Evolutionary conservation across 2,113 vertebrate species (phyloP).

Genomic region (Poeciliopsis occidentalis): DNA sequence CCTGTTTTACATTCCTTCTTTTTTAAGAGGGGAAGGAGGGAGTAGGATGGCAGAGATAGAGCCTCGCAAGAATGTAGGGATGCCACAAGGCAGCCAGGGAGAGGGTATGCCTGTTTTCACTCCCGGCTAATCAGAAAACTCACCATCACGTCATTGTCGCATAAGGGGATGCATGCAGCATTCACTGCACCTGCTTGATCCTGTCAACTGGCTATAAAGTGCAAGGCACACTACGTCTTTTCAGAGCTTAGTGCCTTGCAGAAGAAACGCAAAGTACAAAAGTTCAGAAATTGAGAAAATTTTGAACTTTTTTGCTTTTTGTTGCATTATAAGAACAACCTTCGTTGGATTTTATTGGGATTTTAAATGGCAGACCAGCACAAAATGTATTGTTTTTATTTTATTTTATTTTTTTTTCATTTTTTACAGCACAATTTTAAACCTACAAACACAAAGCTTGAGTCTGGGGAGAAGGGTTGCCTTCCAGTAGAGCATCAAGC

Average conservation of each 20-base stretch:
- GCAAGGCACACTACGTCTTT: not conserved
- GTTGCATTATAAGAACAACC: too few relatives aligned
- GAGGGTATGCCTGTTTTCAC: constrained; percentile 70
- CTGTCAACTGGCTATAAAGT: constrained; percentile 14
- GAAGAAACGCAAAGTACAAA: not conserved
- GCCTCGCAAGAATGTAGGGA: constrained; percentile 73
- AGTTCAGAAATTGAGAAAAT: not conserved
- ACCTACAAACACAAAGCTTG: too few relatives aligned
- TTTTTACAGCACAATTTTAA: too few relatives aligned
- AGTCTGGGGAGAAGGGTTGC: too few relatives aligned
- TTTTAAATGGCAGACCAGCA: too few relatives aligned
- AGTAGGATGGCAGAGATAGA: constrained; percentile 75
- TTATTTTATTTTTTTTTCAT: too few relatives aligned
- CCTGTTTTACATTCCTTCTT: constrained; percentile 81
- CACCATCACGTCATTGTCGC: constrained; percentile 34
- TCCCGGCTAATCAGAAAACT: constrained; percentile 35
- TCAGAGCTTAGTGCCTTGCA: not conserved
- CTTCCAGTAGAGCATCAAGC: too few relatives aligned
- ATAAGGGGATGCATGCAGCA: constrained; percentile 56
- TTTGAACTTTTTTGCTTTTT: too few relatives aligned
- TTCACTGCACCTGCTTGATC: constrained; percentile 9
- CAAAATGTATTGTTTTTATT: too few relatives aligned
- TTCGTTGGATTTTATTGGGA: too few relatives aligned
- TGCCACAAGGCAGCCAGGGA: constrained; percentile 66
- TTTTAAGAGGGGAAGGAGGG: constrained; percentile 77